Evolutionary conservation across 37 sponge, comb jelly and placozoan genomes (phyloP).

Genomic region (Eunapius fragilis): DNA sequence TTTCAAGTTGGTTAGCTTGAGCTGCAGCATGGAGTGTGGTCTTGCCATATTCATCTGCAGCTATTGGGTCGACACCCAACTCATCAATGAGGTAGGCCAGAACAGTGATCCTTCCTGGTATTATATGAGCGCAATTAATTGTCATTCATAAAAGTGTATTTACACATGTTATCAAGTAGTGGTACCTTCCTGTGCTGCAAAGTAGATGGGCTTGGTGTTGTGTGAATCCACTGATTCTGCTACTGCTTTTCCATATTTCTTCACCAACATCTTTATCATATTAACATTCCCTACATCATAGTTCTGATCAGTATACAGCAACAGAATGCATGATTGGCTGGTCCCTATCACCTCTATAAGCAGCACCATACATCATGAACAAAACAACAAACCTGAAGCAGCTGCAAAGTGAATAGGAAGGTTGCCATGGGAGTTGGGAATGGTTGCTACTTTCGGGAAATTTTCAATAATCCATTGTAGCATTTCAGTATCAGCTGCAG

Average conservation of each 20-base stretch:
- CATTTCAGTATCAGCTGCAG: constrained; percentile 62
- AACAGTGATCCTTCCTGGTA: constrained; percentile 51
- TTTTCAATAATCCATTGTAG: constrained; percentile 59
- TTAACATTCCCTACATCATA: constrained; percentile 68
- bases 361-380: too few species aligned
- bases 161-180: neutral
- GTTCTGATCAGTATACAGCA: too few species aligned
- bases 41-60: constrained; percentile 67
- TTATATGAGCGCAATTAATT: neutral
- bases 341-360: too few species aligned
- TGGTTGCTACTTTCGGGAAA: constrained; percentile 43
- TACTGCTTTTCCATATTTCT: constrained; percentile 56
- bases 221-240: constrained; percentile 53
- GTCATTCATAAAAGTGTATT: neutral
- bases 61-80: constrained; percentile 61
- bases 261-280: constrained; percentile 69
- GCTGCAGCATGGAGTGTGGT: constrained; percentile 78
- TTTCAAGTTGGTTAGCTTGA: constrained; percentile 47
- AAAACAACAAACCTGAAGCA: constrained; percentile 62
- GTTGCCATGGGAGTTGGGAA: constrained; percentile 61
- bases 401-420: constrained; percentile 86
- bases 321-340: too few species aligned
- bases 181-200: constrained; percentile 81
- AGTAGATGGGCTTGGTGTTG: constrained; percentile 69
- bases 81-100: constrained; percentile 70